Percentiles rank a stretch among this genome's conserved stretches.
phyloP scores from a whole-genome alignment of 2,888 invertebrate species.

The Tipula unca region DNA sequence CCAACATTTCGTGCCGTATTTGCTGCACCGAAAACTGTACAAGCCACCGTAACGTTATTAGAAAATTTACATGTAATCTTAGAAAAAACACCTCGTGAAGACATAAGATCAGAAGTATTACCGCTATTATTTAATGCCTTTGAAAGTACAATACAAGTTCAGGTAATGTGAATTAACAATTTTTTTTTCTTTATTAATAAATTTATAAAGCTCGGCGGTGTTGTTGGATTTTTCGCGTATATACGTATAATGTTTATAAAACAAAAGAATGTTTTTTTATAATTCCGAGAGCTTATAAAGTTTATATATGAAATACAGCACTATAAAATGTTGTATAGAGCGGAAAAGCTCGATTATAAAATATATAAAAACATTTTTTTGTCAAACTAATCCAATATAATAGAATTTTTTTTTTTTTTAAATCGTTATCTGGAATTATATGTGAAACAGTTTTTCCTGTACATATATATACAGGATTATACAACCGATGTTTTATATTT shows the following conservation, averaged over 20 bases:
- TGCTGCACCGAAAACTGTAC: slow-evolving; percentile 68
- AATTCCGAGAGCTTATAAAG: not conserved
- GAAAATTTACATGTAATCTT: slow-evolving; percentile 85
- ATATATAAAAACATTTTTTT: not conserved
- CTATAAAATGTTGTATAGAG: not conserved
- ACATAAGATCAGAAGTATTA: slow-evolving; percentile 71
- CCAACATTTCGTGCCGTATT: slow-evolving; percentile 73
- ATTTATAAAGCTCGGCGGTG: not conserved
- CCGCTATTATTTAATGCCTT: slow-evolving; percentile 80
- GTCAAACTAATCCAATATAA: not conserved
- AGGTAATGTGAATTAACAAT: no score
- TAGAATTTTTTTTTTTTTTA: not conserved
- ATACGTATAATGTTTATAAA: not conserved
- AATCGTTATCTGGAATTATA: not conserved
- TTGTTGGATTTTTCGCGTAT: not conserved
- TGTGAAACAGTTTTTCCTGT: not conserved
- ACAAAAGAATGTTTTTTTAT: not conserved
- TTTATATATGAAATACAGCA: not conserved
- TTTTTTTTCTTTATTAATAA: no score
- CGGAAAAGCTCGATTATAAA: not conserved
- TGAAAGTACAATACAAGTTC: slow-evolving; percentile 82
- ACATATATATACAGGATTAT: not conserved
- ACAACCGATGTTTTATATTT: no score
- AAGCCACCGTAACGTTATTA: slow-evolving; percentile 78
- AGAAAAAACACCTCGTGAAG: slow-evolving; percentile 74